phyloP scores from a whole-genome alignment of 2,797 vertebrate genomes.

The Amphiprion clarkii region DNA sequence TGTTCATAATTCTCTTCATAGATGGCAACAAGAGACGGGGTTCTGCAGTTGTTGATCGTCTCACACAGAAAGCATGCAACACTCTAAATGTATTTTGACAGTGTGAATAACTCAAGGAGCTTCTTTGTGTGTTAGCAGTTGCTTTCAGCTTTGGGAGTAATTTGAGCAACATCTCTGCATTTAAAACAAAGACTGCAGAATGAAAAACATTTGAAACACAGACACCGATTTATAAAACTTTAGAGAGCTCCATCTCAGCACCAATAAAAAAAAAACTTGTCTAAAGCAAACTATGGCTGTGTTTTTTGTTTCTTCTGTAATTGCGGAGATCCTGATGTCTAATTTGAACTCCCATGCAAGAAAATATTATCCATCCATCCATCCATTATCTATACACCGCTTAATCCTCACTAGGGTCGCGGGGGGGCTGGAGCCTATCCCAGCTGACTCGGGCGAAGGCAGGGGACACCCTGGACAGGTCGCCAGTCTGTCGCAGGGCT shows the following conservation, averaged over 20 bases:
- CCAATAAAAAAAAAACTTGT: conserved; percentile 80
- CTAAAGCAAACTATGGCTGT: conserved; percentile 39
- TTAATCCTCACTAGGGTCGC: no score
- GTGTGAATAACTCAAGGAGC: conserved; percentile 50
- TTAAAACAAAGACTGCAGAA: conserved; percentile 29
- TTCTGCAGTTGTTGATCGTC: conserved; percentile 33
- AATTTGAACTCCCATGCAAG: no score
- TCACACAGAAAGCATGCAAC: conserved; percentile 28
- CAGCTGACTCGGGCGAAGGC: no score
- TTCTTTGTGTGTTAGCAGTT: conserved; percentile 64
- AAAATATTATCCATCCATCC: no score
- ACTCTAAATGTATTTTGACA: conserved; percentile 54
- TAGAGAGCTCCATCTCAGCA: conserved; percentile 61
- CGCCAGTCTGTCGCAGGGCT: no score
- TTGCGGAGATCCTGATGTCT: neutral
- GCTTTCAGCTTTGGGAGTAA: conserved; percentile 55
- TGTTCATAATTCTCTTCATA: conserved; percentile 30
- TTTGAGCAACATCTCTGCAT: conserved; percentile 28
- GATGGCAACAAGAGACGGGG: conserved; percentile 22
- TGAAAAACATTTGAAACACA: conserved; percentile 25
- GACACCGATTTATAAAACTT: conserved; percentile 41
- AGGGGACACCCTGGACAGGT: no score
- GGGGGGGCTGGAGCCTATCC: no score
- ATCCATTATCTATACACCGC: no score
- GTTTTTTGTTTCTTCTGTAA: conserved; percentile 12